Base-by-base conservation (phyloP, 2,113 vertebrate genomes). In the Coptodon bakossiorum region DNA sequence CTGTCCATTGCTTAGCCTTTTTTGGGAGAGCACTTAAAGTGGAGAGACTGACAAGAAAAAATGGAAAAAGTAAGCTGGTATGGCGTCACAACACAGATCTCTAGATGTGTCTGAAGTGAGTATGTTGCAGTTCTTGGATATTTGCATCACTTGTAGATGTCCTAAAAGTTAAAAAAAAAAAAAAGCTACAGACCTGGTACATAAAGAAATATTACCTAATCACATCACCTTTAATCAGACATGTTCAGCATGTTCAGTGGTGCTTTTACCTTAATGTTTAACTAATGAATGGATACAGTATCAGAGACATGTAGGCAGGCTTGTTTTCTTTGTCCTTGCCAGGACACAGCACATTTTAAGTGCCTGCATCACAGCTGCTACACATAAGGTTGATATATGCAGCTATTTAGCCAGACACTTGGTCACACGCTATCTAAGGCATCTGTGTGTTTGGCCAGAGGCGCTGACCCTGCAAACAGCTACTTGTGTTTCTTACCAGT, bases 401-500 rank as follows among this genome's bases (percentile, higher is more conserved):
- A 50, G 54, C 63, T 56, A 38, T 84, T 87, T 63, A 84, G 81
- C 85, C 40, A 53, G 71, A 87, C 56, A 82, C 24, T 84, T 71
- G 36, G 80, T 85, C 79, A 84, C 76, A 45, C 14, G 24, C 45
- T 31, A 36, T 86, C 82, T 16, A 19, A 81, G 27, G 36, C 86
- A 73, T 89, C 90, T 90, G 89, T 63, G 81, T 56, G 84, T 83
- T 81, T 81, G 50, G 50, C 89, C 34, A 10, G 22, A 71, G 81
- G 71, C 79, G 17, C 22, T 19, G 50, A 82, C 80, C 3, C 76
- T 36, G 63, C 22, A 34, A 19, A 85, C 24, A 29, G 5, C 38
- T 24, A 29, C 54, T 27, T 59, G 68, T 27, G 11, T 19, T 56
- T 29, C 38, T 94, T 93, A 96, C 96, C 93, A 81, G 94, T 95